These are phyloP conservation scores for Cephalopterus ornatus DNA, from an alignment of 2,113 vertebrate species.

Conservation along the genomic window DNA sequence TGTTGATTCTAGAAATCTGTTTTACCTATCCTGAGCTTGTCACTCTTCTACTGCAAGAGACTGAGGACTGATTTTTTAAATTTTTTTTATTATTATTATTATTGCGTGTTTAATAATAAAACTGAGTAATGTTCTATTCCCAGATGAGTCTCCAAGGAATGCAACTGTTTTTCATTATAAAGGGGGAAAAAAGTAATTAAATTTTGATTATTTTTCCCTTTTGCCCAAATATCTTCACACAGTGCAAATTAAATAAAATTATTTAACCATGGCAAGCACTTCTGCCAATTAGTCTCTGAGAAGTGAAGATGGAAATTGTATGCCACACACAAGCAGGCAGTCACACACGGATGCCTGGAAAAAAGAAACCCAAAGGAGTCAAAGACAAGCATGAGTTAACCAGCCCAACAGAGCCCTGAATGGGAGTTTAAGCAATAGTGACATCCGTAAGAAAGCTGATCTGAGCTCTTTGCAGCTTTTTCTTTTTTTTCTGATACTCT, in stretches of 20 bases:
- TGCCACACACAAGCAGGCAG: not conserved
- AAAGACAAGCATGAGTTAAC: conserved; percentile 28
- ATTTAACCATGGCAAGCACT: conserved; percentile 48
- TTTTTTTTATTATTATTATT: not conserved
- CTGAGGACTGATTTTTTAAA: not conserved
- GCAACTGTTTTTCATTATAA: conserved; percentile 53
- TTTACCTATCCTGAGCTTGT: not conserved
- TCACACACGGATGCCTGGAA: not conserved
- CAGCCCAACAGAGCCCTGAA: not conserved
- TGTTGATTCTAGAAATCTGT: not conserved
- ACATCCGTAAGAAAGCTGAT: not conserved
- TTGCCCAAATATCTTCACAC: conserved; percentile 52
- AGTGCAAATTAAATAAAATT: conserved; percentile 51
- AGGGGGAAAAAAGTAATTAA: not conserved
- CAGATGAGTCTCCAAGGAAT: conserved; percentile 31
- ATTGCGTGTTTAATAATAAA: conserved; percentile 39
- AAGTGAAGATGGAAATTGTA: conserved; percentile 24
- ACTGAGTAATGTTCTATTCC: not conserved
- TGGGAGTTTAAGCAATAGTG: not conserved
- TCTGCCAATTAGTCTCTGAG: conserved; percentile 35
- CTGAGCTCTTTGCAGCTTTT: not conserved
- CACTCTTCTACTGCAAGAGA: not conserved
- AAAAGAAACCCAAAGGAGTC: conserved; percentile 15
- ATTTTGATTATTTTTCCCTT: conserved; percentile 67
- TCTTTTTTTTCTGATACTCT: not conserved